phyloP scores from a whole-genome alignment of 2,888 invertebrate genomes.

The Herminia tarsipennalis region DNA sequence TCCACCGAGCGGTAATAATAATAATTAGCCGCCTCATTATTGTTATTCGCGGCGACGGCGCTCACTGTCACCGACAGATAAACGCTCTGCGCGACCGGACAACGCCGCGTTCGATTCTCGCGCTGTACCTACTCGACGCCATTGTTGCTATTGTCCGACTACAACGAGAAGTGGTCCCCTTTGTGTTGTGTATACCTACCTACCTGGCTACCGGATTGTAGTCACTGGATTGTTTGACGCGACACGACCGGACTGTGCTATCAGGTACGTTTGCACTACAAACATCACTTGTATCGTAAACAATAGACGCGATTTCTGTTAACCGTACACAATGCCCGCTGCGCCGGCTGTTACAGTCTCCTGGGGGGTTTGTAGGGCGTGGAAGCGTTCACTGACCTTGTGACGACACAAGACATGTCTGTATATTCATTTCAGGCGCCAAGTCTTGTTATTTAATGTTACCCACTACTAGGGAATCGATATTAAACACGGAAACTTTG shows the following conservation, averaged over 20 bases:
- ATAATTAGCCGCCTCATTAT: slow-evolving; percentile 75
- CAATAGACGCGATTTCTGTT: slow-evolving; percentile 55
- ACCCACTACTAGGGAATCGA: background rate
- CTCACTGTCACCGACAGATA: slow-evolving; percentile 69
- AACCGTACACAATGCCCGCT: slow-evolving; percentile 43
- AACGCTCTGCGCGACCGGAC: slow-evolving; percentile 59
- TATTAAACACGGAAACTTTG: slow-evolving; percentile 6
- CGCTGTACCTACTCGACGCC: slow-evolving; percentile 36
- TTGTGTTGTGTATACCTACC: slow-evolving; percentile 57
- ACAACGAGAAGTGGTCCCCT: slow-evolving; percentile 54
- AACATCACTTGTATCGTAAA: slow-evolving; percentile 62
- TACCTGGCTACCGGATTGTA: slow-evolving; percentile 55
- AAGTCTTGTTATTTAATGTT: background rate
- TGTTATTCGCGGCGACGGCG: slow-evolving; percentile 64
- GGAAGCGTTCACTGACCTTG: slow-evolving; percentile 62
- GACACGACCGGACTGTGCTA: slow-evolving; percentile 49
- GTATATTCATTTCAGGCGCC: background rate
- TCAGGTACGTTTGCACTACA: slow-evolving; percentile 60
- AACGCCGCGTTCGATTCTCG: slow-evolving; percentile 53
- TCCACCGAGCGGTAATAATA: slow-evolving; percentile 70
- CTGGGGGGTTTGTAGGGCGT: slow-evolving; percentile 50
- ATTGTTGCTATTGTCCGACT: slow-evolving; percentile 57
- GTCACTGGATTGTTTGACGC: slow-evolving; percentile 60
- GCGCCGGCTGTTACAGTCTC: slow-evolving; percentile 41
- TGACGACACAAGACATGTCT: slow-evolving; percentile 13